phyloP scores from a whole-genome alignment of 2,888 invertebrate species.

The Dilophus febrilis region DNA sequence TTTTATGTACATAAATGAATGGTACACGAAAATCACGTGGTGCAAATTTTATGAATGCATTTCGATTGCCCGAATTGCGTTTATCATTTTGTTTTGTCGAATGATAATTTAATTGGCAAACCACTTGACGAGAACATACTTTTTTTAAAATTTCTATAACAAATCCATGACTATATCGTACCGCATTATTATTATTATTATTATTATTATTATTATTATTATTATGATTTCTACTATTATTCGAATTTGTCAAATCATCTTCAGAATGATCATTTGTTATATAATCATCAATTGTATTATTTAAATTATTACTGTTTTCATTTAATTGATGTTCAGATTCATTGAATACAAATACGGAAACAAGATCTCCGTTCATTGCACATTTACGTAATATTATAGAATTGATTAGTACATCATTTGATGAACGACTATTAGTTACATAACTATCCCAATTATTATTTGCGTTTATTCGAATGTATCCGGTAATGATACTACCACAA shows the following conservation, averaged over 20 bases:
- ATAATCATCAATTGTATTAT: no score
- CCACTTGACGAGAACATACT: constrained; percentile 52
- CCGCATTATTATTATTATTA: constrained; percentile 14
- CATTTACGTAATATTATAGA: constrained; percentile 56
- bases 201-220: no score
- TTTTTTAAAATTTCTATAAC: constrained; percentile 61
- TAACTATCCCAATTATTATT: no score
- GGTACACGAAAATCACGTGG: constrained; percentile 71
- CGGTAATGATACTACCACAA: no score
- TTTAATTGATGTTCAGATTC: no score
- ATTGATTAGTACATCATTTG: constrained; percentile 54
- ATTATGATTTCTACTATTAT: no score
- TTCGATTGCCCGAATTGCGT: constrained; percentile 30
- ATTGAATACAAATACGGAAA: constrained; percentile 40
- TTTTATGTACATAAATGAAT: no score
- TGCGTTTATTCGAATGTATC: no score
- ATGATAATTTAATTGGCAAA: constrained; percentile 36
- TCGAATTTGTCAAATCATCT: no score
- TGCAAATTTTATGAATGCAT: constrained; percentile 55
- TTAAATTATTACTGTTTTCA: no score
- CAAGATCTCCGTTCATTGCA: constrained; percentile 71
- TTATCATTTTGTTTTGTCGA: constrained; percentile 29
- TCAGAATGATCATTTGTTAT: no score
- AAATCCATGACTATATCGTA: constrained; percentile 34
- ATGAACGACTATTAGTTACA: no score